Conservation (phyloP, 2,113 vertebrate genomes). For the Atractosteus spatula region DNA sequence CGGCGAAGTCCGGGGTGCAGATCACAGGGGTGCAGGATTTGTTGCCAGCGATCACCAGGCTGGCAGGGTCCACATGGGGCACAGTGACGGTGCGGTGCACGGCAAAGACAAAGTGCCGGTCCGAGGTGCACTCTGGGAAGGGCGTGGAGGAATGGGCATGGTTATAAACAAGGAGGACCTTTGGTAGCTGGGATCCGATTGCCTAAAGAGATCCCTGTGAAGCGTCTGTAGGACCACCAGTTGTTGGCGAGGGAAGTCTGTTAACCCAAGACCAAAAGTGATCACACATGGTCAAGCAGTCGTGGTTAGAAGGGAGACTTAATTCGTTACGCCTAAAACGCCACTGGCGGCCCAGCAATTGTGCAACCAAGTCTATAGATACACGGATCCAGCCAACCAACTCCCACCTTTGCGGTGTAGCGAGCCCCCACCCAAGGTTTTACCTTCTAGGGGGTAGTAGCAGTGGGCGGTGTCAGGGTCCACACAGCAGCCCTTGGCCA, state of each 20-base stretch:
- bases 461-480: slow-evolving; percentile 27
- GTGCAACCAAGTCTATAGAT: no score
- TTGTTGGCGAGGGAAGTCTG: background rate
- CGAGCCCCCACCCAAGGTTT: background rate
- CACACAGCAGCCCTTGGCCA: slow-evolving; percentile 51
- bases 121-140: slow-evolving; percentile 53
- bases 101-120: slow-evolving; percentile 57
- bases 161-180: no score
- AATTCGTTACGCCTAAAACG: background rate
- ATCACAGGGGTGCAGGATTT: slow-evolving; percentile 47
- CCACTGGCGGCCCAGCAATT: background rate
- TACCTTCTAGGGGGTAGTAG: slow-evolving; percentile 63
- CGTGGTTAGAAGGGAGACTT: background rate
- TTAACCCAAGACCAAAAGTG: background rate
- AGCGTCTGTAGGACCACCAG: no score
- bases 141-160: background rate
- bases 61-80: slow-evolving; percentile 37
- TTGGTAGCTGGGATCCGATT: no score
- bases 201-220: no score
- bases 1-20: slow-evolving; percentile 40
- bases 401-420: no score
- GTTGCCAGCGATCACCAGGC: slow-evolving; percentile 37
- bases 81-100: slow-evolving; percentile 33
- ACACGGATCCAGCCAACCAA: no score
- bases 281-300: background rate